Base-by-base conservation (phyloP, 2,113 vertebrate species). In the Pachycephala philippinensis region DNA sequence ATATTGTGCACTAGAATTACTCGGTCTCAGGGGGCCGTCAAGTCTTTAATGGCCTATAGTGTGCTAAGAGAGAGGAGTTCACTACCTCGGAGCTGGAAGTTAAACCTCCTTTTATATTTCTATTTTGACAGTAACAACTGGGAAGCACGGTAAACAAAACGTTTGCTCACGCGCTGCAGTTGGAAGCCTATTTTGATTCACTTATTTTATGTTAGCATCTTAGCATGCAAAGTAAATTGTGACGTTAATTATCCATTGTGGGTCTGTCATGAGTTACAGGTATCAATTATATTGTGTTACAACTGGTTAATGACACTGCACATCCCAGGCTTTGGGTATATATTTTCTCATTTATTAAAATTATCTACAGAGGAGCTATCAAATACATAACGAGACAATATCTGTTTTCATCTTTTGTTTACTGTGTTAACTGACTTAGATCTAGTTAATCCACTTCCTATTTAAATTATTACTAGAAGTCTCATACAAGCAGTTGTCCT, bases 301-400 rank as follows among this genome's bases (percentile, higher is more conserved):
- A 87, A 53, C 45, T 83, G 59, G 47, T 80, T 94, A 92, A 95
- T 87, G 64, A 80, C 45, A 75, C 59, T 54, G 49, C 56, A 91
- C 63, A 78, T 89, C 74, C 17, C 52, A 93, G 59, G 83, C 83
- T 93, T 87, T 92, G 70, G 71, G 44, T 76, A 66, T 23, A 15
- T 87, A 40, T 96, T 95, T 98, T 95, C 86, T 93, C 56, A 85
- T 92, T 96, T 97, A 88, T 97, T 97, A 95, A 80, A 95, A 93
- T 93, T 90, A 86, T 71, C 83, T 90, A 77, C 92, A 97, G 90
- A 96, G 84, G 50, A 89, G 59, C 83, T 76, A 53, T 71, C 49
- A 5, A 50, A 89, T 82, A 76, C 33, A 57, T 80, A 77, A 91
- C 18, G 61, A 66, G 69, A 77, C 47, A 50, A 15, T 69, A 63